Conservation (phyloP, 2,797 vertebrate genomes). For the Lagorchestes hirsutus region DNA sequence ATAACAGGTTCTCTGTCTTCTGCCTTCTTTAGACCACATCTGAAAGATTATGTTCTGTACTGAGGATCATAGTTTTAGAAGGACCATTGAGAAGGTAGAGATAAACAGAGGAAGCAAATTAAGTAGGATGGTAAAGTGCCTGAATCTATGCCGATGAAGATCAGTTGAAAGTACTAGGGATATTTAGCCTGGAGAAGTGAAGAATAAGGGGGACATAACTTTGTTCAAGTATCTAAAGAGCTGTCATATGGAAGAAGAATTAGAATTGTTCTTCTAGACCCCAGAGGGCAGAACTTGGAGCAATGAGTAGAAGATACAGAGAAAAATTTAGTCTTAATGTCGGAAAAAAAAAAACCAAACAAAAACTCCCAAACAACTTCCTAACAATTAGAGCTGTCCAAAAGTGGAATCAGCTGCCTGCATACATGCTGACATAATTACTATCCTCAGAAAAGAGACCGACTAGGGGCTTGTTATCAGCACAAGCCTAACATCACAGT, state of each 20-base stretch:
- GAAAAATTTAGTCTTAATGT: not conserved
- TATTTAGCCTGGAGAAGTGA: not conserved
- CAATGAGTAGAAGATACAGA: not conserved
- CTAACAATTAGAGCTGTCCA: not conserved
- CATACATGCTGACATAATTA: not conserved
- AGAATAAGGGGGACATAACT: not conserved
- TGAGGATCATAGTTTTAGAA: not conserved
- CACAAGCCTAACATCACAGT: not conserved
- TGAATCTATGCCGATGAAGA: not conserved
- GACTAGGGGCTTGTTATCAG: conserved; percentile 1
- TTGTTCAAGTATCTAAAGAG: not conserved
- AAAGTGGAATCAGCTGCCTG: not conserved
- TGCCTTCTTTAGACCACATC: not conserved
- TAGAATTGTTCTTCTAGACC: not conserved
- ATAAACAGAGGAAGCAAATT: not conserved
- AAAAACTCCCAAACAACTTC: not conserved
- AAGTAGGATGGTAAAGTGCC: not conserved
- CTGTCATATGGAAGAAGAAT: not conserved
- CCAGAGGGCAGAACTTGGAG: not conserved
- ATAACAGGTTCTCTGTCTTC: not conserved
- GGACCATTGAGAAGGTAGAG: not conserved
- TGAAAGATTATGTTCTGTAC: not conserved
- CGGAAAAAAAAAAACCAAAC: not conserved
- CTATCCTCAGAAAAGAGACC: not conserved
- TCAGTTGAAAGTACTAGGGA: not conserved